Evolutionary conservation across 2,888 invertebrate genomes (phyloP), one percentile per base, ranked within the genome.

Genomic region (Cabera pusaria): DNA sequence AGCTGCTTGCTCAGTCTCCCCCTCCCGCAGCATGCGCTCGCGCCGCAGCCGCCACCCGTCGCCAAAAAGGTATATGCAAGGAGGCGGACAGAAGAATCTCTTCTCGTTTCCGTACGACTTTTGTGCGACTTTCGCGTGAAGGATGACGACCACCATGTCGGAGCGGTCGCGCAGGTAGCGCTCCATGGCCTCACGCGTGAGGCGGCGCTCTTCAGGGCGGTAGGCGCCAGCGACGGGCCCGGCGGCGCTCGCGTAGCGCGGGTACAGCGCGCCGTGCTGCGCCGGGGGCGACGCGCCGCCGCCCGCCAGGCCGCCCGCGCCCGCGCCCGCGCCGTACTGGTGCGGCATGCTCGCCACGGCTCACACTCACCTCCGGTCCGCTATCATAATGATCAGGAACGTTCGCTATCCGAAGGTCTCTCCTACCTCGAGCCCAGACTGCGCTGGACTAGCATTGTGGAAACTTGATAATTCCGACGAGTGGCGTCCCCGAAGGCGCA

Each of bases 71-170:
- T 99, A 99, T 68, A 99, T 98, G 81, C 99, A 99, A 0, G 99
- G 99, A 0, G 99, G 99, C 0, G 99, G 99, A 65, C 99, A 99
- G 90, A 99, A 99, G 89, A 99, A 99, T 48, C 99, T 92, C 82
- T 99, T 99, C 75, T 99, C 99, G 79, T 99, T 99, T 51, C 99
- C 99, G 74, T 99, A 99, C 0, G 98, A 99, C 75, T 99, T 99
- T 83, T 99, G 99, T 16, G 99, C 99, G 27, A 99, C 99, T 92
- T 99, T 99, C 26, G 99, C 99, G 85, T 99, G 99, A 37, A 99
- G 90, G 62, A 99, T 98, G 31, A 98, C 97, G 41, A 99, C 95
- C 9, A 97, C 94, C 96, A 98, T 97, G 78, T 98, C 98, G 60
- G 96, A 96, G 59, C 97, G 92, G 72, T 98, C 98, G 37, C 97